Base-by-base conservation (phyloP, 2,113 vertebrate genomes). In the Dasyprocta punctata region DNA sequence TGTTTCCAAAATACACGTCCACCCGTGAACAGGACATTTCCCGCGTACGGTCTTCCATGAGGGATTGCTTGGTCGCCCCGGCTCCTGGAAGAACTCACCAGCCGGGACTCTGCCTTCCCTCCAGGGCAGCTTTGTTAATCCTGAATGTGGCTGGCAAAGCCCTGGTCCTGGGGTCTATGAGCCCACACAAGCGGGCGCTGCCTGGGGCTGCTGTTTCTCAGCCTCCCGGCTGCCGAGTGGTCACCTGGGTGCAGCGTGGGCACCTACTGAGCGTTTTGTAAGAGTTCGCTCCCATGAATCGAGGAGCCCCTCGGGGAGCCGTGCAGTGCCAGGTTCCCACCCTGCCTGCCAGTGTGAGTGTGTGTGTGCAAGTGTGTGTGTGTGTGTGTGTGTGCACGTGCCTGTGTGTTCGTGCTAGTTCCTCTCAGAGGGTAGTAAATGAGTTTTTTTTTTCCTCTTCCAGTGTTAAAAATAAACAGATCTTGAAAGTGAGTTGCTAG, bases 391-490 rank as follows among this genome's bases (percentile, higher is more conserved):
- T 1, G 44, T 58, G 54, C 20, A 28, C 6, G 14, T 38, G 3
- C 24, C 16, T 6, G 36, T 12, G 60, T 33, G 17, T 2, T 8
- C 24, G 26, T 19, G n/a, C 7, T 36, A 60, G 36, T 84, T 60
- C 9, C 82, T 65, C 44, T 85, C n/a, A 11, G 0, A 28, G 36
- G 12, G 44, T 5, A 17, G 89, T 81, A 65, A 84, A 52, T 30
- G 83, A 89, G 86, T 1, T 1, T 9, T 5, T 33, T 14, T 7
- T 26, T 0, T 7, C 9, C 82, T 83, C 88, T 16, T 80, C 83
- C 69, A 61, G 96, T 69, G 92, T 94, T 71, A 77, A 83, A 95
- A 92, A 58, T 87, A 80, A 97, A 94, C 96, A 78, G 90, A 41
- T 38, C 94, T 69, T 80, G 95, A 41, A 49, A 63, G 60, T 0